A percentile compares a stretch with the other conserved stretches of the same genome.
phyloP scores from a whole-genome alignment of 2,888 invertebrate genomes.

The Pediacus dermestoides region DNA sequence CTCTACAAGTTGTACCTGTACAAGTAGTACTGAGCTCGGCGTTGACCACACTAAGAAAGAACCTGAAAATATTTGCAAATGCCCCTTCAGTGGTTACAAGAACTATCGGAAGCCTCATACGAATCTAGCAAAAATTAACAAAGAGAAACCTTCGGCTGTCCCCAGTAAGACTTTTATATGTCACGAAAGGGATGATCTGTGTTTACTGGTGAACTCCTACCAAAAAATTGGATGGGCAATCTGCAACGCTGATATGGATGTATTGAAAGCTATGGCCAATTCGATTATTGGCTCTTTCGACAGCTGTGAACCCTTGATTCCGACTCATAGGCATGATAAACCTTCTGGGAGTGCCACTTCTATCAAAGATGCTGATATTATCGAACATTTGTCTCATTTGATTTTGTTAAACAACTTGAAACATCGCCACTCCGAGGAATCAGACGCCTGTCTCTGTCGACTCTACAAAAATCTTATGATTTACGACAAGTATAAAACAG shows the following conservation, averaged over 20 bases:
- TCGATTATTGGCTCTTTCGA: too few species aligned
- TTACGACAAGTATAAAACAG: constrained; percentile 13
- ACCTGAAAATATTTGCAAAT: too few species aligned
- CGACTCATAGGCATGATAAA: constrained; percentile 22
- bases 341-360: constrained; percentile 16
- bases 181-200: constrained; percentile 27
- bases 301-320: too few species aligned
- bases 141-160: neutral
- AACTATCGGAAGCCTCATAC: too few species aligned
- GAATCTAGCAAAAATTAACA: too few species aligned
- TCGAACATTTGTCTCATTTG: constrained; percentile 25
- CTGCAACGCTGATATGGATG: constrained; percentile 19
- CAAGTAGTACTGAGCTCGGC: too few species aligned
- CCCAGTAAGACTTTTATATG: constrained; percentile 16
- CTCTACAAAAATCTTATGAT: constrained; percentile 17
- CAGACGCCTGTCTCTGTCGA: too few species aligned
- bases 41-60: too few species aligned
- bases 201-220: constrained; percentile 27
- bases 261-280: constrained; percentile 20
- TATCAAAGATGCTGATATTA: constrained; percentile 11
- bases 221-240: constrained; percentile 23
- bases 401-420: constrained; percentile 23
- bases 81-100: too few species aligned
- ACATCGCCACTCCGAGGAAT: too few species aligned
- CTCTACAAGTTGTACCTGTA: too few species aligned